Evolutionary conservation across 2,888 invertebrate genomes (phyloP), one percentile per base, ranked within the genome.

Genomic region (Serrognathus titanus): DNA sequence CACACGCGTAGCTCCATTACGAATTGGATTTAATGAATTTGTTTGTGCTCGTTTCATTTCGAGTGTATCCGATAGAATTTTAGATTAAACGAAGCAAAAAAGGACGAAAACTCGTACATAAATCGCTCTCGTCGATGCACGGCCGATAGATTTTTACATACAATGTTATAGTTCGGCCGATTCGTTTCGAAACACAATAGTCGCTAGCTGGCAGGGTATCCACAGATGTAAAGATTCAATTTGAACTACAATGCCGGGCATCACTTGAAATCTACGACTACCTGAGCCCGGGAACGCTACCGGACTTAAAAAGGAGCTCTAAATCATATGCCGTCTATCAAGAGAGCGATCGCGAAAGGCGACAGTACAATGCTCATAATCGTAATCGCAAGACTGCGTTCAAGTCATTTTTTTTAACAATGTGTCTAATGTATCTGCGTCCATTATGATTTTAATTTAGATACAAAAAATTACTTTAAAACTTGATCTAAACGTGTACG

Each of bases 181-280:
- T 49, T 53, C 53, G 53, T 53, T 53, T 13, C 47, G 45, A 53
- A 48, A 49, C 39, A 55, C 55, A 55, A 55, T 55, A 43, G 45
- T 43, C 39, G 24, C 24, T 31, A 31, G 55, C 50, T 46, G 55
- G 49, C 55, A 49, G 55, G 55, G 56, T 48, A 52, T 52, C 52
- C 41, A 52, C 52, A 51, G 56, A 57, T 57, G 51, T 48, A 48
- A 57, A 57, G 56, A 57, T 57, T 57, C 56, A 57, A 57, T 57
- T 57, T 57, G 51, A 51, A 51, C 48, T 37, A 57, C 56, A 57
- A 57, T 57, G 39, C 56, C 43, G 24, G 51, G 49, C 49, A 43
- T 48, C 55, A 50, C 51, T 51, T 43, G 51, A 45, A 52, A 57
- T 37, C 51, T 43, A 52, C 52, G 48, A 48, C 56, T 57, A 57